These are phyloP conservation scores for Lepeophtheirus nordmannii DNA, from an alignment of 2,888 invertebrate species.

Conservation along the genomic window DNA sequence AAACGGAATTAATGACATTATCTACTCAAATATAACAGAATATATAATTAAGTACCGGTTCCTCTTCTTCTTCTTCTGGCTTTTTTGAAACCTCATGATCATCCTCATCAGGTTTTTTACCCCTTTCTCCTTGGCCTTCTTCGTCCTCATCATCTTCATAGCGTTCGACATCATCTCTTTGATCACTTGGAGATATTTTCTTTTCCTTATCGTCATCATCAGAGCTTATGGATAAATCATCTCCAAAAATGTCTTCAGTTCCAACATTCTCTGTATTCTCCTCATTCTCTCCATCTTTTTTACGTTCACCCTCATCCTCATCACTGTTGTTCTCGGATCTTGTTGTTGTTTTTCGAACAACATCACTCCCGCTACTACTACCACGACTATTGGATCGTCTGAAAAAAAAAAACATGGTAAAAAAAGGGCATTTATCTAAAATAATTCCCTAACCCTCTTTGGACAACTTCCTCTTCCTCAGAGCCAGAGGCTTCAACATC, in stretches of 20 bases:
- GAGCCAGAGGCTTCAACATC: constrained; percentile 21
- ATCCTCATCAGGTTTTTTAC: constrained; percentile 40
- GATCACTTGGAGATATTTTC: constrained; percentile 28
- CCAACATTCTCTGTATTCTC: constrained; percentile 39
- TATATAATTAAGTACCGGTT: constrained; percentile 25
- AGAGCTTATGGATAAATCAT: constrained; percentile 79
- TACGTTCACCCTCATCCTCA: constrained; percentile 3
- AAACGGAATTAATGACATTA: not conserved
- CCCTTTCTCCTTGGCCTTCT: constrained; percentile 30
- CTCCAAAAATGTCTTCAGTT: constrained; percentile 75
- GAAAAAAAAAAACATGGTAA: not conserved
- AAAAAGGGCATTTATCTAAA: not conserved
- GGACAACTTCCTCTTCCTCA: constrained; percentile 12
- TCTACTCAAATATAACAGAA: not conserved
- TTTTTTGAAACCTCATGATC: constrained; percentile 43
- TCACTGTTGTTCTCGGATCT: not conserved
- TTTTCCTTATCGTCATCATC: constrained; percentile 50
- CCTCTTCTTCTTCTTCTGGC: constrained; percentile 21
- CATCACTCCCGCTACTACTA: constrained; percentile 14
- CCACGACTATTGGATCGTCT: constrained; percentile 10
- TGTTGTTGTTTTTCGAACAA: not conserved
- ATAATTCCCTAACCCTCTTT: not conserved
- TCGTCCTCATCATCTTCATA: constrained; percentile 40
- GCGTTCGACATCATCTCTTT: constrained; percentile 25
- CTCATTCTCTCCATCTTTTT: constrained; percentile 18